Base-by-base conservation (phyloP, 2,113 vertebrate species). In the Rhinopithecus roxellana region DNA sequence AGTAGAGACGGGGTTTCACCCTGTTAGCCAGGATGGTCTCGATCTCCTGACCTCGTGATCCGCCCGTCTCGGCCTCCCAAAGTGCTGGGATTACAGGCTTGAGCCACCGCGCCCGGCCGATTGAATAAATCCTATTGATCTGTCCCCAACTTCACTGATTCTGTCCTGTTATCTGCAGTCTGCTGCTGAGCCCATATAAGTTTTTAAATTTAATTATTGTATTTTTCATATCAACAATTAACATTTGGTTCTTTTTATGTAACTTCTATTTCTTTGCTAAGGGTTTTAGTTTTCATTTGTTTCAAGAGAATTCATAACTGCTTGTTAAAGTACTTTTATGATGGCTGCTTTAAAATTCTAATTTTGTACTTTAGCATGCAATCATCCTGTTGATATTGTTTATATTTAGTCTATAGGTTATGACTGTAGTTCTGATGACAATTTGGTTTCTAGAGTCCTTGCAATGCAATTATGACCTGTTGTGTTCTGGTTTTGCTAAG, bases 251-350 rank as follows among this genome's bases (percentile, higher is more conserved):
- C 5, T 72, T 94, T 92, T 81, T 78, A 35, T 38, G 40, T 80
- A 92, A 86, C 38, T 89, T 86, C 43, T 69, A 57, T 81, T 92
- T 86, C 59, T 75, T 84, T 95, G 59, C 70, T 88, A 20, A 84
- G 11, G 90, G 64, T 86, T 55, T 59, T 64, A 87, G 40, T 52
- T 93, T 95, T 89, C 72, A 52, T 48, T 87, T 80, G 13, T 90
- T 97, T 90, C 17, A 85, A 85, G 45, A 89, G 40, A 90, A 93
- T 64, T 43, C 38, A 14, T n/a, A 82, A 81, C 18, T 57, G 45
- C 35, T 74, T 74, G 27, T 30, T 81, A 93, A 91, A 89, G 22
- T 16, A 89, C 88, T 79, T 79, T 74, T 84, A 67, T 55, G 50
- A 72, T 23, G 70, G 18, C 57, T 91, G 27, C 72, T 94, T 89